Evolutionary conservation across 2,888 invertebrate genomes (phyloP).

Genomic region (Brachylomia viminalis): DNA sequence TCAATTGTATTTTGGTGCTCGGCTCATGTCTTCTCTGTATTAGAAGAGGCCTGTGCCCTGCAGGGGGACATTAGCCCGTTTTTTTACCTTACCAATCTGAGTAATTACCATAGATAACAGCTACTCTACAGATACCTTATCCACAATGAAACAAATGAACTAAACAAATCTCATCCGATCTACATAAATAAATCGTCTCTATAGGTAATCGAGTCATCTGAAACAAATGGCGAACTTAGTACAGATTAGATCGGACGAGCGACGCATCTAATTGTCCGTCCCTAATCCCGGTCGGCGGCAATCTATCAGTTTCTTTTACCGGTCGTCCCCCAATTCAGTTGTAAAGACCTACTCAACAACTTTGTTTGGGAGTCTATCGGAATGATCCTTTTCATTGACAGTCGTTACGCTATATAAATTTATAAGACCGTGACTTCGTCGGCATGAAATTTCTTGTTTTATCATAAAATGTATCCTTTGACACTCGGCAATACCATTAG

Average conservation of each 20-base stretch:
- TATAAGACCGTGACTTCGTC: background rate
- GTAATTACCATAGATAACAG: no score
- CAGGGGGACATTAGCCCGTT: background rate
- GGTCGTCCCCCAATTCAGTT: constrained; percentile 56
- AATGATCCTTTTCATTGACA: constrained; percentile 20
- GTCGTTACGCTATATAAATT: background rate
- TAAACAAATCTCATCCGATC: constrained; percentile 39
- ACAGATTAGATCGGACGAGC: constrained; percentile 77
- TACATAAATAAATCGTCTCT: constrained; percentile 60
- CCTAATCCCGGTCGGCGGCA: constrained; percentile 73
- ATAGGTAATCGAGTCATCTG: constrained; percentile 63
- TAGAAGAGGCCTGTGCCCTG: no score
- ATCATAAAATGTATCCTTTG: no score
- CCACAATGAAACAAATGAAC: constrained; percentile 27
- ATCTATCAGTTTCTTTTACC: constrained; percentile 70
- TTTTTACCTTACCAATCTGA: background rate
- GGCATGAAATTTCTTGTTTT: no score
- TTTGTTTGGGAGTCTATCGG: constrained; percentile 36
- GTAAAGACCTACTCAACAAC: constrained; percentile 56
- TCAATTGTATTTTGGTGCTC: background rate
- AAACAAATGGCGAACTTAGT: constrained; percentile 71
- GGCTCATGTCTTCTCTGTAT: background rate
- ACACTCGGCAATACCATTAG: no score
- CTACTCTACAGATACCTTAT: background rate
- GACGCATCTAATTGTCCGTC: constrained; percentile 72